A percentile compares a stretch with the other conserved stretches of the same genome.
phyloP scores from a whole-genome alignment of 2,797 vertebrate genomes.

The Melanotaenia boesemani region DNA sequence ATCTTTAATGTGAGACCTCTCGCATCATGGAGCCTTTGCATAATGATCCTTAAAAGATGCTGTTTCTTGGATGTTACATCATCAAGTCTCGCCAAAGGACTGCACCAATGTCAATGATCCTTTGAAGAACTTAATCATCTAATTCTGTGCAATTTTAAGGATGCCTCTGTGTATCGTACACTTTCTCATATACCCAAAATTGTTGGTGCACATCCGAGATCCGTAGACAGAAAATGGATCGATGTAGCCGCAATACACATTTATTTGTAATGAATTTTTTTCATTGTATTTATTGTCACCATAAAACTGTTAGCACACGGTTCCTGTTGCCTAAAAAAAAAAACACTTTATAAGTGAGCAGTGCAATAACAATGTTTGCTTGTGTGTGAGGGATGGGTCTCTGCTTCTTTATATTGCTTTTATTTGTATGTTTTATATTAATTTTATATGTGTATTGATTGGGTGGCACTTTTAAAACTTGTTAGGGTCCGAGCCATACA shows the following conservation, averaged over 20 bases:
- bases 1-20: slow-evolving; percentile 36
- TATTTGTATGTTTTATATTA: too few species aligned
- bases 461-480: too few species aligned
- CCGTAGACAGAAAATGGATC: not conserved
- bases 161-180: not conserved
- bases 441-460: too few species aligned
- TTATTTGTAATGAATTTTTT: not conserved
- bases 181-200: not conserved
- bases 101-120: not conserved
- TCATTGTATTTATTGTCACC: not conserved
- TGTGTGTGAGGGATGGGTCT: too few species aligned
- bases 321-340: too few species aligned
- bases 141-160: not conserved
- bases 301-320: not conserved
- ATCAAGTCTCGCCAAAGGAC: not conserved
- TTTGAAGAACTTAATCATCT: not conserved
- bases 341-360: too few species aligned
- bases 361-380: too few species aligned
- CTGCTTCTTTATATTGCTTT: too few species aligned
- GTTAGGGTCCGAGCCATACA: too few species aligned
- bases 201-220: not conserved
- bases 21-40: slow-evolving; percentile 22
- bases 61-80: not conserved
- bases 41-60: not conserved
- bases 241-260: not conserved